Evolutionary conservation across 2,113 vertebrate species (phyloP).

Genomic region (Paraplagusia blochii): DNA sequence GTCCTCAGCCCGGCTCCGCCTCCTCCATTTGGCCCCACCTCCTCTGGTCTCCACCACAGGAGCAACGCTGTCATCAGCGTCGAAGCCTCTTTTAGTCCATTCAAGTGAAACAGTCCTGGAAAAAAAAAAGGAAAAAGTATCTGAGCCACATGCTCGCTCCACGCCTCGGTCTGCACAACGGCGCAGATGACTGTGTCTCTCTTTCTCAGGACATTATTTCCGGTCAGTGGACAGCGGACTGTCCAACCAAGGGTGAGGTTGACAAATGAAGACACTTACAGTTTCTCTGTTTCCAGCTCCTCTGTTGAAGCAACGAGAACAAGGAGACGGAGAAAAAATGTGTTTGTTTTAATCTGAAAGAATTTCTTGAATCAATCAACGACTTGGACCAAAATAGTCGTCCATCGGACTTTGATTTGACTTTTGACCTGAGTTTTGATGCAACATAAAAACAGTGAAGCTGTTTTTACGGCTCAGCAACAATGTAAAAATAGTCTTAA

Average conservation of each 20-base stretch:
- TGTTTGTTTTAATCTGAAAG: too few species aligned
- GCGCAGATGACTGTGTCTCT: neutral
- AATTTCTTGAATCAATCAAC: too few species aligned
- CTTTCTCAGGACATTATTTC: conserved; percentile 34
- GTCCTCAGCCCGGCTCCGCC: too few species aligned
- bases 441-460: too few species aligned
- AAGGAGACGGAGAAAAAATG: neutral
- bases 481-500: too few species aligned
- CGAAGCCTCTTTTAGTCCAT: neutral
- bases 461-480: too few species aligned
- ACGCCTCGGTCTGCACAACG: conserved; percentile 5
- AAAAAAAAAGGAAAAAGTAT: neutral
- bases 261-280: conserved; percentile 22
- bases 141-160: conserved; percentile 18
- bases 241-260: conserved; percentile 29
- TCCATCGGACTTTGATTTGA: too few species aligned
- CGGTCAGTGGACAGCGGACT: conserved; percentile 31
- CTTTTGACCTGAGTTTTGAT: too few species aligned
- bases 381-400: too few species aligned
- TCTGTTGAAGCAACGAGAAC: too few species aligned
- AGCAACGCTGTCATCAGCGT: neutral
- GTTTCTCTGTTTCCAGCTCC: conserved; percentile 8
- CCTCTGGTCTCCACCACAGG: conserved; percentile 5
- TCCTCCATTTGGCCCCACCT: neutral
- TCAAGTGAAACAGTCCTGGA: conserved; percentile 4